A percentile compares a stretch with the other conserved stretches of the same genome.
These are phyloP conservation scores for Ypsolopha sequella DNA, from an alignment of 2,888 invertebrate species.

Conservation along the genomic window DNA sequence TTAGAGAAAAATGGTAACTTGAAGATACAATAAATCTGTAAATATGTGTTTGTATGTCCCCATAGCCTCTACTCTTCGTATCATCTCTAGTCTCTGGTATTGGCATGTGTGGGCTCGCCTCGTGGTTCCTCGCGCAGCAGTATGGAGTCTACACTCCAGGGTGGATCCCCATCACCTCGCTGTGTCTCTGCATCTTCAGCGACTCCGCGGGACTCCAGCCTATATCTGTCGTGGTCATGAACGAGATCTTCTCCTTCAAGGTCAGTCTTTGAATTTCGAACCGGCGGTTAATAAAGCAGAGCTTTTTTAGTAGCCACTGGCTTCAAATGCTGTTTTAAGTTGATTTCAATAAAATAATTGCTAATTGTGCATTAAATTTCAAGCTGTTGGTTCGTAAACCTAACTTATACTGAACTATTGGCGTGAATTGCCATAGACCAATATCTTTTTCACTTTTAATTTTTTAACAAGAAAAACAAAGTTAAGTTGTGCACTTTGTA, in stretches of 20 bases:
- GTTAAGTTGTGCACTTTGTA: no score
- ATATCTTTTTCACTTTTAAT: no score
- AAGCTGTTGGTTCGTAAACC: no score
- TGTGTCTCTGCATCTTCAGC: slow-evolving; percentile 28
- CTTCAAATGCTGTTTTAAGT: no score
- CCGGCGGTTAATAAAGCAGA: no score
- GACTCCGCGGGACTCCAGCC: slow-evolving; percentile 36
- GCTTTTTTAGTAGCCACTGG: not conserved
- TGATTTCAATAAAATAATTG: no score
- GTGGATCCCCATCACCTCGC: slow-evolving; percentile 22
- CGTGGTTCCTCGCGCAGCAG: slow-evolving; percentile 17
- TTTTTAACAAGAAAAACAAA: no score
- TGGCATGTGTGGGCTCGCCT: slow-evolving; percentile 17
- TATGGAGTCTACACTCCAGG: slow-evolving; percentile 11
- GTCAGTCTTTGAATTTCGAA: slow-evolving; percentile 1
- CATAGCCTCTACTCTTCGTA: slow-evolving; percentile 15
- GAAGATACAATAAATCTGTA: no score
- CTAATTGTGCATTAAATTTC: no score
- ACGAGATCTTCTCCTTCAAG: slow-evolving; percentile 27
- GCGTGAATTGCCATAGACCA: no score
- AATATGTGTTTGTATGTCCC: not conserved
- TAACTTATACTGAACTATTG: no score
- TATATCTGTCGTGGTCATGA: slow-evolving; percentile 30
- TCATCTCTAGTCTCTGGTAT: slow-evolving; percentile 16
- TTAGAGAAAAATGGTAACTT: no score